Conservation (phyloP, 2,888 invertebrate species). For the Trissolcus brochymenae region DNA sequence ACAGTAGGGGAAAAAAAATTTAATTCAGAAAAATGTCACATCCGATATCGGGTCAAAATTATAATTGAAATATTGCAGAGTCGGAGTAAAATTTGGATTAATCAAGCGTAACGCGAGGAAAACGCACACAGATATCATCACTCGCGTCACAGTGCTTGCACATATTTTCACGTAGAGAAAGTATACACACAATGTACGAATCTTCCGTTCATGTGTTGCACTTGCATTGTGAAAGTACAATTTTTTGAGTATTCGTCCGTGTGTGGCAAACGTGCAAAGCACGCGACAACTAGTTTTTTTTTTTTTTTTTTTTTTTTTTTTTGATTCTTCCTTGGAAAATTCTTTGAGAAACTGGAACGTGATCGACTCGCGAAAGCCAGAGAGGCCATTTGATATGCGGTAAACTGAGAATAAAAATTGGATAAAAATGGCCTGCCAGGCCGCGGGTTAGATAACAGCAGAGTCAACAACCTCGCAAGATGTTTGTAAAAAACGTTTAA, state of each 20-base stretch:
- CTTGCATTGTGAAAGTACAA: constrained; percentile 55
- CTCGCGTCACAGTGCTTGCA: constrained; percentile 48
- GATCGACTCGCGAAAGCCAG: constrained; percentile 20
- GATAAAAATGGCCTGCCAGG: not conserved
- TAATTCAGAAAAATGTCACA: no score
- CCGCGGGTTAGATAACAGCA: not conserved
- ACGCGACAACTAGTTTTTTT: not conserved
- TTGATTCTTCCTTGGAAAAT: not conserved
- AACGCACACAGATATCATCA: constrained; percentile 49
- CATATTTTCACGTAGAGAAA: constrained; percentile 57
- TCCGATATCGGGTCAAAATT: not conserved
- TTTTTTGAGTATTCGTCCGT: constrained; percentile 21
- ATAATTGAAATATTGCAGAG: constrained; percentile 3
- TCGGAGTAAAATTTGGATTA: constrained; percentile 2
- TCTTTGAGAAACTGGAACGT: constrained; percentile 19
- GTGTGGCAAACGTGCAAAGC: constrained; percentile 7
- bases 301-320: not conserved
- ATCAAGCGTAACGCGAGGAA: constrained; percentile 47
- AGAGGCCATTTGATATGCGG: not conserved
- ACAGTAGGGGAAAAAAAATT: no score
- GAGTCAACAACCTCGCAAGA: not conserved
- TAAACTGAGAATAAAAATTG: not conserved
- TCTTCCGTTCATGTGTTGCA: constrained; percentile 40
- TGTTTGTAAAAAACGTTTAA: constrained; percentile 48
- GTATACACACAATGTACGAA: constrained; percentile 47